Conservation (phyloP, 2,797 vertebrate species). For the Hippopotamyrus pictus region DNA sequence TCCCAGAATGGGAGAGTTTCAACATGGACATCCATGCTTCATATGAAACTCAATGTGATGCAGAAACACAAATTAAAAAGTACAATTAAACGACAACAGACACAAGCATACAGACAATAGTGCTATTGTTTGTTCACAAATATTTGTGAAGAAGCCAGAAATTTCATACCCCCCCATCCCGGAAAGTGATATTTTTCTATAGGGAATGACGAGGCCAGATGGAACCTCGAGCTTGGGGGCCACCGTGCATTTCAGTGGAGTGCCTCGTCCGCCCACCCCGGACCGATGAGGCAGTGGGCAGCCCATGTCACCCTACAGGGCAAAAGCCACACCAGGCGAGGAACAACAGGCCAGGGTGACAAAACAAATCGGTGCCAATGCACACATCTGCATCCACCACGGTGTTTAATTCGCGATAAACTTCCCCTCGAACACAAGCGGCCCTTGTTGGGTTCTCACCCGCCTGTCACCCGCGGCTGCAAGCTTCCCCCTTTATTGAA, state of each 20-base stretch:
- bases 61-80: not conserved
- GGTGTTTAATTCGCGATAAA: not conserved
- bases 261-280: not conserved
- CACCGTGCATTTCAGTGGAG: not conserved
- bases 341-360: not conserved
- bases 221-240: not conserved
- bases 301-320: not conserved
- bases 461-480: not conserved
- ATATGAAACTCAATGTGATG: not conserved
- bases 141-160: not conserved
- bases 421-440: not conserved
- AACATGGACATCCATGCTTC: not conserved
- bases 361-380: not conserved
- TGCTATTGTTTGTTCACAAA: not conserved
- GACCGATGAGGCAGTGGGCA: not conserved
- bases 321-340: not conserved
- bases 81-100: not conserved
- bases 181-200: not conserved
- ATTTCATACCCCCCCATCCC: not conserved
- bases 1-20: not conserved
- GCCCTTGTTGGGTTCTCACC: not conserved
- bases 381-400: not conserved
- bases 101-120: not conserved
- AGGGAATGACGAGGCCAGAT: not conserved
- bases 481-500: conserved; percentile 5